A percentile compares a stretch with the other conserved stretches of the same genome.
These are phyloP conservation scores for Drosophila sordidula DNA, from an alignment of 2,888 invertebrate species.

Conservation along the genomic window DNA sequence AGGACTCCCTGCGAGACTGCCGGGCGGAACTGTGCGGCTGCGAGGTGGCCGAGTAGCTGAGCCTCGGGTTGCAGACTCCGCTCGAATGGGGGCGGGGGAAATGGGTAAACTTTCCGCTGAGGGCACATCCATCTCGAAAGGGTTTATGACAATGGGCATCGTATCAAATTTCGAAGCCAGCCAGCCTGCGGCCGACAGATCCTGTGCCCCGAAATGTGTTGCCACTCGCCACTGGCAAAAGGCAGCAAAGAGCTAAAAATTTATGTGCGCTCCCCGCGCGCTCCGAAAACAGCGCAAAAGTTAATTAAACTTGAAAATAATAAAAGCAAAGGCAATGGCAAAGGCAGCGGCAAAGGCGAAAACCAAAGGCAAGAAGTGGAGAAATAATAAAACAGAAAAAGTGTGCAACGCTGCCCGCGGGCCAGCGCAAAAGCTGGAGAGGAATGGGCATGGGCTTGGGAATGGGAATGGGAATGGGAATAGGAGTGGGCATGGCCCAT, in stretches of 20 bases:
- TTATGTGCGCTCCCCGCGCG: conserved; percentile 58
- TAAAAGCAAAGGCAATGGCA: conserved; percentile 64
- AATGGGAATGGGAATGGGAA: conserved; percentile 6
- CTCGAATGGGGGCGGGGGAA: conserved; percentile 14
- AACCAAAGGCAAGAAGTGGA: conserved; percentile 30
- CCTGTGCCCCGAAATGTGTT: conserved; percentile 25
- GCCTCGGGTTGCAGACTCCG: conserved; percentile 23
- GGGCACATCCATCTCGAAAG: conserved; percentile 46
- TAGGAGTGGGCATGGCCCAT: conserved; percentile 54
- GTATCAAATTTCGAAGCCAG: conserved; percentile 66
- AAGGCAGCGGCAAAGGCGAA: conserved; percentile 19
- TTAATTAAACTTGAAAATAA: conserved; percentile 79
- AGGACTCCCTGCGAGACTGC: no score
- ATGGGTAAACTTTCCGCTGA: conserved; percentile 39
- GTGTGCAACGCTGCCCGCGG: conserved; percentile 57
- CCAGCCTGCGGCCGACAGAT: conserved; percentile 32
- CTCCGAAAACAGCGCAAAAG: conserved; percentile 71
- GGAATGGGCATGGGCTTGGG: conserved; percentile 20
- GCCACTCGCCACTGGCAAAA: conserved; percentile 41
- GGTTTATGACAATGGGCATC: conserved; percentile 49
- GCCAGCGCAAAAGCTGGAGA: conserved; percentile 29
- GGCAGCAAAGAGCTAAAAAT: conserved; percentile 67
- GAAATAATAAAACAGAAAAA: conserved; percentile 75
- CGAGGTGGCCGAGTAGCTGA: conserved; percentile 1
- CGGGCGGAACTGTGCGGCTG: no score